Evolutionary conservation across 2,888 invertebrate genomes (phyloP), one percentile per base, ranked within the genome.

Genomic region (Erynnis tages): DNA sequence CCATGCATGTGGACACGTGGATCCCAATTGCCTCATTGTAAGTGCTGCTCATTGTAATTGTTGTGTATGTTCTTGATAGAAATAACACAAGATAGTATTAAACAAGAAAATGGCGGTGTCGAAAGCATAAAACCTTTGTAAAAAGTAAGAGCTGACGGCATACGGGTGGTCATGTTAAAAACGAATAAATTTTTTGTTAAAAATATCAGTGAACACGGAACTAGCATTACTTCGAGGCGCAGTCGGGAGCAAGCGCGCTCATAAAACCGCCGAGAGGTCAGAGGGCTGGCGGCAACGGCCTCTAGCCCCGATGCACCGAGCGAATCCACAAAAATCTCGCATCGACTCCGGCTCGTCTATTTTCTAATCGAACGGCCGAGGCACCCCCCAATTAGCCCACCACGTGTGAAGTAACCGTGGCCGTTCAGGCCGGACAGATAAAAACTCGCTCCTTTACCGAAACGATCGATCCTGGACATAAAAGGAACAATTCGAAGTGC

Each of bases 401-500:
- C 80, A 80, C 79, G 82, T 83, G 85, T 73, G 79, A 82, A 84
- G 79, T 77, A 74, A 77, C 75, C 71, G 73, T 69, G 73, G 69
- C 56, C 57, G 59, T 62, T 69, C 64, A 62, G 65, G 67, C 73
- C 67, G 78, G 76, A 76, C 79, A 78, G 82, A 83, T 83, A 84
- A 81, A 80, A 85, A 83, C 79, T 80, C 84, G 76, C 79, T 84
- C 84, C 83, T 86, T 85, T 79, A 76, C 80, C 74, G 82, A 79
- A 82, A 78, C 87, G 88, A 88, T 89, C 89, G 88, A 89, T 89
- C 72, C 80, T 76, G 79, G 83, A 84, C 88, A 85, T 73, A 89
- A 89, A 89, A 89, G 80, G 88, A 85, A 87, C 88, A 87, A 85
- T 86, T 76, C 75, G 73, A 83, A 84, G 82, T 86, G 83, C 83